Evolutionary conservation across 35 echinoderm and acorn worm genomes (phyloP), one percentile per base, ranked within the genome.

Genomic region (Apostichopus japonicus): DNA sequence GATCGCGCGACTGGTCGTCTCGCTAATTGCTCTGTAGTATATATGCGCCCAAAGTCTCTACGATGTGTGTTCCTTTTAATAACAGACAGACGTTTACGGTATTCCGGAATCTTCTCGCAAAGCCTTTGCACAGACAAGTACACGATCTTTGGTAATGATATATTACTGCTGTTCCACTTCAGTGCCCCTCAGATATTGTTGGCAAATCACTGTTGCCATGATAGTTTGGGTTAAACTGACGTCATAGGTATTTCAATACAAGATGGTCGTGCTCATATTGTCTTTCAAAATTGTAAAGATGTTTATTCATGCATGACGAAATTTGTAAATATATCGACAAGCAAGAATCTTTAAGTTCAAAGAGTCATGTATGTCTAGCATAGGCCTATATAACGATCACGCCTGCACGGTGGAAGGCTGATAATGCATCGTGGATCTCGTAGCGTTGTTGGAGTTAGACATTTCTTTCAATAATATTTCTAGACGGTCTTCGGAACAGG

Each of bases 241-340:
- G 81, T 84, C 81, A 84, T 24, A 84, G 17, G 57, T 84, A 57
- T 84, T 84, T 84, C 54, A 84, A 84, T 16, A 14, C 33, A 10
- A 4, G 5, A 55, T 14, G n/a, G 53, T 57, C 63, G 79, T 33
- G 24, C 54, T 83, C 44, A 83, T 33, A 10, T 52, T 15, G 11
- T 25, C 81, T 84, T 84, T 58, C 24, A 10, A 10, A 57, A 54
- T 84, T 58, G 54, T 23, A 5, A 10, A 10, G 16, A 9, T 3
- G 24, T 44, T 84, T 57, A 23, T 1, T 84, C 16, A 57, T 84
- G 81, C 71, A 23, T 75, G 71, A 75, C 71, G 78, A 80, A 19
- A 10, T 84, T 23, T 57, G 55, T 19, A 59, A 61, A 61, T 61
- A 7, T 61, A 61, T 61, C 7, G 57, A 61, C 13, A 61, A 13